phyloP scores from a whole-genome alignment of 2,113 vertebrate genomes.

The Megaleporinus macrocephalus region DNA sequence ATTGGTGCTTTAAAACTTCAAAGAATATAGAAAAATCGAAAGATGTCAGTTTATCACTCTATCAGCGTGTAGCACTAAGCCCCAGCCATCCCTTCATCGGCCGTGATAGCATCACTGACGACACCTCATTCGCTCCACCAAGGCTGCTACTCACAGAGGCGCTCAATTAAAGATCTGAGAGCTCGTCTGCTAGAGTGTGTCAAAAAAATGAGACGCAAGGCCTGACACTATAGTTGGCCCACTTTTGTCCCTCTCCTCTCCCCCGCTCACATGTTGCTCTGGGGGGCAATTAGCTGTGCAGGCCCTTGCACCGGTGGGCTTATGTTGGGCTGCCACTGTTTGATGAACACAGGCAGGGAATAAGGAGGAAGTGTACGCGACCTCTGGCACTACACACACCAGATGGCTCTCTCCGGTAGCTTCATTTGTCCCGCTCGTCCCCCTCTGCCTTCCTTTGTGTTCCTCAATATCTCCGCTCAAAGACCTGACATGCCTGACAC shows the following conservation, averaged over 20 bases:
- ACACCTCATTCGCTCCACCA: neutral
- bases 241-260: slow-evolving; percentile 29
- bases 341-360: slow-evolving; percentile 36
- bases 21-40: neutral
- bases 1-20: slow-evolving; percentile 7
- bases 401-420: slow-evolving; percentile 57
- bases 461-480: slow-evolving; percentile 46
- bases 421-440: slow-evolving; percentile 41
- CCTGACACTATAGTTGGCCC: slow-evolving; percentile 47
- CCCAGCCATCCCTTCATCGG: neutral
- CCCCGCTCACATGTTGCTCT: slow-evolving; percentile 24
- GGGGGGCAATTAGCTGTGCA: slow-evolving; percentile 43
- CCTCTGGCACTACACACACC: slow-evolving; percentile 42
- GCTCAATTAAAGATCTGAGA: slow-evolving; percentile 67
- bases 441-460: slow-evolving; percentile 52
- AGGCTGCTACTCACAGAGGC: slow-evolving; percentile 41
- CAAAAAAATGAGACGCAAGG: slow-evolving; percentile 55
- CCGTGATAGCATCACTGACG: neutral
- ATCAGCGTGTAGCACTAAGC: neutral
- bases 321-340: slow-evolving; percentile 48
- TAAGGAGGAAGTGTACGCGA: slow-evolving; percentile 7
- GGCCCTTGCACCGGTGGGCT: slow-evolving; percentile 27
- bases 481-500: slow-evolving; percentile 68
- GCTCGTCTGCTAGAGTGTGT: slow-evolving; percentile 55
- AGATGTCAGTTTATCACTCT: neutral